These are phyloP conservation scores for Lanistes nyassanus DNA, from an alignment of 1,140 invertebrate species.

Conservation along the genomic window DNA sequence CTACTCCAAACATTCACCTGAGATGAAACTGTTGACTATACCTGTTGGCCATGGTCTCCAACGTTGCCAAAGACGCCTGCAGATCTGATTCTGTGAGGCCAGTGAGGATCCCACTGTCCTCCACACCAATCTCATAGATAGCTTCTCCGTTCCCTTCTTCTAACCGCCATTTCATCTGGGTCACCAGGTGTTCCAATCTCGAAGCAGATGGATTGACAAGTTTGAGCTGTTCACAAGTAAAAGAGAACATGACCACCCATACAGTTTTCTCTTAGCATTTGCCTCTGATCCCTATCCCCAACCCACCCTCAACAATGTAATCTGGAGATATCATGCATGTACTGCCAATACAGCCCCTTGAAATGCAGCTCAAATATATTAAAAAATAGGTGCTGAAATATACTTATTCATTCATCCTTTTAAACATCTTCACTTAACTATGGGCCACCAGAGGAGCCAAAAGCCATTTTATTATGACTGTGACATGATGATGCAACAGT, in stretches of 20 bases:
- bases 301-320: no score
- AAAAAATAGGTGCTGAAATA: no score
- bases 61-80: conserved; percentile 82
- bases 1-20: no score
- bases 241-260: background rate
- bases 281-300: no score
- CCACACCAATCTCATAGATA: conserved; percentile 96
- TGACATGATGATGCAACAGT: no score
- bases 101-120: conserved; percentile 88
- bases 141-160: conserved; percentile 81
- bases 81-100: conserved; percentile 85
- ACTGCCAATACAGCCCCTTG: no score
- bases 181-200: conserved; percentile 69
- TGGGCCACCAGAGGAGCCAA: no score
- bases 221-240: conserved; percentile 58
- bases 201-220: conserved; percentile 65
- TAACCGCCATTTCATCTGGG: conserved; percentile 71
- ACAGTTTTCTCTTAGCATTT: background rate
- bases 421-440: no score
- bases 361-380: no score
- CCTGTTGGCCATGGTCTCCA: conserved; percentile 79
- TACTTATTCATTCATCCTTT: no score
- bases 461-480: no score
- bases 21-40: conserved; percentile 15
- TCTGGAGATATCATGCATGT: no score